phyloP scores from a whole-genome alignment of 2,113 vertebrate species.

The Hiodon alosoides region DNA sequence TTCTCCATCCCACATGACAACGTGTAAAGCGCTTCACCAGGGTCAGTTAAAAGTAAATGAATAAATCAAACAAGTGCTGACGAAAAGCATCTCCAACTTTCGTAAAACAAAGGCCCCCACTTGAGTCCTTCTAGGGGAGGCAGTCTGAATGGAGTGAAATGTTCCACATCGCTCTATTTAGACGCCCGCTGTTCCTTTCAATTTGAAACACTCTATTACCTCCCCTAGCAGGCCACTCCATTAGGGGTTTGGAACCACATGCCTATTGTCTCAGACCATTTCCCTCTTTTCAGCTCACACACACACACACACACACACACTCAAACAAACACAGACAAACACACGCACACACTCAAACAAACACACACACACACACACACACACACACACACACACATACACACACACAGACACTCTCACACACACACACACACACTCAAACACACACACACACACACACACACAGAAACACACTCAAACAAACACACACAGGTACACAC shows the following conservation, averaged over 20 bases:
- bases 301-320: slow-evolving; percentile 17
- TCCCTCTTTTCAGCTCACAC: slow-evolving; percentile 32
- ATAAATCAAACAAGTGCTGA: slow-evolving; percentile 10
- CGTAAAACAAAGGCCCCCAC: slow-evolving; percentile 33
- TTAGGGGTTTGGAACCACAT: slow-evolving; percentile 55
- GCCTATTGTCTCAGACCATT: slow-evolving; percentile 55
- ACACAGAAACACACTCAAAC: no score
- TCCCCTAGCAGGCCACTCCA: slow-evolving; percentile 52
- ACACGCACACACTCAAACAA: slow-evolving; percentile 34
- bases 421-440: slow-evolving; percentile 17
- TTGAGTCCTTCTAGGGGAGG: slow-evolving; percentile 37
- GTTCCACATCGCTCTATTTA: slow-evolving; percentile 56
- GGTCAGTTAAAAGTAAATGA: slow-evolving; percentile 47
- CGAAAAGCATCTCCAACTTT: slow-evolving; percentile 28
- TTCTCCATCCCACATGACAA: not conserved
- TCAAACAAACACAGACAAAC: slow-evolving; percentile 30
- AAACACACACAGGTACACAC: no score
- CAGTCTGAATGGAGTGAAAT: slow-evolving; percentile 50
- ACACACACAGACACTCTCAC: slow-evolving; percentile 15
- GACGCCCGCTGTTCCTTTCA: slow-evolving; percentile 57
- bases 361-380: slow-evolving; percentile 30
- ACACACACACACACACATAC: slow-evolving; percentile 29
- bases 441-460: slow-evolving; percentile 32
- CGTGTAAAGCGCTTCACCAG: slow-evolving; percentile 30
- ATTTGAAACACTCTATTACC: slow-evolving; percentile 62